phyloP scores from a whole-genome alignment of 1,140 invertebrate species.

The Pararge aegeria region DNA sequence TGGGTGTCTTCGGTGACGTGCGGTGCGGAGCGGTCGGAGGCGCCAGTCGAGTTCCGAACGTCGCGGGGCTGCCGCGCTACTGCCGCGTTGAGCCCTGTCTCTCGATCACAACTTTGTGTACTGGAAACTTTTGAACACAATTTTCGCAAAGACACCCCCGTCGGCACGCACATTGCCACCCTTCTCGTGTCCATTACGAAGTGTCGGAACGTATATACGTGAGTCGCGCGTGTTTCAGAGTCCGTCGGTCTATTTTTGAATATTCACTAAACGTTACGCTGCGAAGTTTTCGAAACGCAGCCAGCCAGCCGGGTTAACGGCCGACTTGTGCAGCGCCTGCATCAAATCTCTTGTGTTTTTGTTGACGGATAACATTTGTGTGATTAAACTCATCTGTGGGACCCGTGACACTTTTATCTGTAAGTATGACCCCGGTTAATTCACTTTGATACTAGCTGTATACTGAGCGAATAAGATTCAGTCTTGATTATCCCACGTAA shows the following conservation, averaged over 20 bases:
- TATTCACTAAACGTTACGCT: slow-evolving; percentile 72
- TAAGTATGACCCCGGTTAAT: slow-evolving; percentile 74
- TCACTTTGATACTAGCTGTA: slow-evolving; percentile 55
- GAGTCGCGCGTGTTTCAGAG: slow-evolving; percentile 54
- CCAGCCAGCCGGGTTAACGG: slow-evolving; percentile 67
- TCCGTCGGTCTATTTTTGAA: slow-evolving; percentile 75
- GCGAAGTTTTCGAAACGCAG: slow-evolving; percentile 76
- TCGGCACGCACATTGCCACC: slow-evolving; percentile 41
- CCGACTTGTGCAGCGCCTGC: slow-evolving; percentile 67
- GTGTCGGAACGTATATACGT: slow-evolving; percentile 43
- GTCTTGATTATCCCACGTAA: slow-evolving; percentile 53
- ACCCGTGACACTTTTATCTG: slow-evolving; percentile 67
- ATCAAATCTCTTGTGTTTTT: slow-evolving; percentile 73
- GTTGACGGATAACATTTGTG: slow-evolving; percentile 75
- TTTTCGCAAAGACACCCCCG: slow-evolving; percentile 44
- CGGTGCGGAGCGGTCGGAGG: slow-evolving; percentile 56
- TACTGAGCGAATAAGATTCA: slow-evolving; percentile 26
- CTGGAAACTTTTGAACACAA: slow-evolving; percentile 75
- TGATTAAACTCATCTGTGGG: slow-evolving; percentile 59
- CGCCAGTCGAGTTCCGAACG: slow-evolving; percentile 65
- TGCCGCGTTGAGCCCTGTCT: slow-evolving; percentile 54
- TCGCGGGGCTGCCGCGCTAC: slow-evolving; percentile 59
- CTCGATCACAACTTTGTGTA: slow-evolving; percentile 70
- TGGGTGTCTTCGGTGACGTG: slow-evolving; percentile 55
- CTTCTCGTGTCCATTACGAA: slow-evolving; percentile 36